A percentile compares a stretch with the other conserved stretches of the same genome.
These are phyloP conservation scores for Sterrhoptilus dennistouni DNA, from an alignment of 2,113 vertebrate species.

Conservation along the genomic window DNA sequence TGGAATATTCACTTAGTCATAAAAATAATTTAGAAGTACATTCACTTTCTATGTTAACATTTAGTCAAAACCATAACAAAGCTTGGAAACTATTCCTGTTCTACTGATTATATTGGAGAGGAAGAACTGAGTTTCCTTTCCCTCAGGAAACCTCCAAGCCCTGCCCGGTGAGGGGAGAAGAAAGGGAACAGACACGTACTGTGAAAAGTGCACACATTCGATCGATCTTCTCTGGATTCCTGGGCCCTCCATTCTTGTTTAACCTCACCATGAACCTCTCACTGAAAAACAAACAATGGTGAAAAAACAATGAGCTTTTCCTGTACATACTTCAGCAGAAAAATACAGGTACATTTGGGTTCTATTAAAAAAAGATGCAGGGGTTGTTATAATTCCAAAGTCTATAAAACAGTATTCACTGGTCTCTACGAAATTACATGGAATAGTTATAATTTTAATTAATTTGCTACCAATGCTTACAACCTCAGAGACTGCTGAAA, in stretches of 20 bases:
- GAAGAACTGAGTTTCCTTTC: not conserved
- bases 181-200: slow-evolving; percentile 74
- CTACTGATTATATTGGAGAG: not conserved
- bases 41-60: not conserved
- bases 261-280: slow-evolving; percentile 96
- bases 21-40: not conserved
- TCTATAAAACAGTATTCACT: not conserved
- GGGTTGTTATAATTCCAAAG: not conserved
- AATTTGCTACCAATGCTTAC: not conserved
- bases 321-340: not conserved
- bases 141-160: not conserved
- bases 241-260: slow-evolving; percentile 95
- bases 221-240: slow-evolving; percentile 94
- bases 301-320: not conserved
- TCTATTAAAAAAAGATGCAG: not conserved
- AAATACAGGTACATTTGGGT: not conserved
- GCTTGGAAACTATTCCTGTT: not conserved
- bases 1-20: not conserved
- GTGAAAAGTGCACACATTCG: slow-evolving; percentile 94
- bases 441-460: not conserved
- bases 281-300: slow-evolving; percentile 75
- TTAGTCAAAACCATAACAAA: slow-evolving; percentile 14
- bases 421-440: not conserved
- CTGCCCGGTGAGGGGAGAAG: not conserved
- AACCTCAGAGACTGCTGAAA: not conserved